Percentiles rank a stretch among this genome's conserved stretches.
Evolutionary conservation across 2,888 invertebrate species (phyloP).

Genomic region (Cepaea hortensis): DNA sequence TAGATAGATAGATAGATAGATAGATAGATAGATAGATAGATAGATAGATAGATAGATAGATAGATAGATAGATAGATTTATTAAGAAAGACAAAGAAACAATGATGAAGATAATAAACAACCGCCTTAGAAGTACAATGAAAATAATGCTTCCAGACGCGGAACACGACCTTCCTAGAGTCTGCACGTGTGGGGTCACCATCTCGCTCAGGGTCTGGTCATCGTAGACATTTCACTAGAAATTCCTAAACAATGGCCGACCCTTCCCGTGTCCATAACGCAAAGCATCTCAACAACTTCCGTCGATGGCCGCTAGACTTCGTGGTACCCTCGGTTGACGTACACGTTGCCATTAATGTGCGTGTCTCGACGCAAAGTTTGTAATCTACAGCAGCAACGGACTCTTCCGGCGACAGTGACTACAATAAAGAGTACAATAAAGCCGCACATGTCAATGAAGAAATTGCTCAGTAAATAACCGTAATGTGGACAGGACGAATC

Average conservation of each 20-base stretch:
- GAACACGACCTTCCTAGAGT: not conserved
- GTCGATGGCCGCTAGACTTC: not conserved
- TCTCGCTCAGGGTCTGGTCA: not conserved
- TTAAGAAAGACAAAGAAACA: not conserved
- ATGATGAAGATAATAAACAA: not conserved
- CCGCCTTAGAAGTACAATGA: not conserved
- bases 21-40: too few species aligned
- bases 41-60: too few species aligned
- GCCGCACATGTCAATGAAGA: not conserved
- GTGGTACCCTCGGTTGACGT: not conserved
- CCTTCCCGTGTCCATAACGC: not conserved
- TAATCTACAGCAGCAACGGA: not conserved
- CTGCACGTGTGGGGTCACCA: not conserved
- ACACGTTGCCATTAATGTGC: not conserved
- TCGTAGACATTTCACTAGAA: not conserved
- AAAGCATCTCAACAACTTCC: not conserved
- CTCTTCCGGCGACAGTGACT: not conserved
- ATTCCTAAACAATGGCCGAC: not conserved
- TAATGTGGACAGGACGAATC: not conserved
- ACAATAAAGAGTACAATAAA: not conserved
- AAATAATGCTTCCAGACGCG: not conserved
- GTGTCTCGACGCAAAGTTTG: conserved; percentile 9
- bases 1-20: too few species aligned
- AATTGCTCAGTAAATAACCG: conserved; percentile 22
- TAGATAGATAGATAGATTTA: too few species aligned